A percentile compares a stretch with the other conserved stretches of the same genome.
Conservation (phyloP, 1,140 invertebrate genomes). For the Calephelis virginiensis region DNA sequence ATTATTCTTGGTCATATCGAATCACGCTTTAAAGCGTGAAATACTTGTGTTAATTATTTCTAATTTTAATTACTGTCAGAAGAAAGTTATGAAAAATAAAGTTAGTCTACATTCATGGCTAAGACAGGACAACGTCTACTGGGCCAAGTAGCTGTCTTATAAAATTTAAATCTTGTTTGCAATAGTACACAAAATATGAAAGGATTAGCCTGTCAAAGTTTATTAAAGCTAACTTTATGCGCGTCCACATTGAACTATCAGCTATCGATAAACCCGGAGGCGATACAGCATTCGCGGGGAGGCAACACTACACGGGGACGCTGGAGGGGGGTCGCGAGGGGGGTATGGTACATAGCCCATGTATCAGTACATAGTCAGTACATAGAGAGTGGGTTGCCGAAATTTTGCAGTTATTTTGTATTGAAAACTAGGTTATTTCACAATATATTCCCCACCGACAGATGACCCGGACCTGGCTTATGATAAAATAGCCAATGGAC, state of each 20-base stretch:
- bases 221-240: conserved; percentile 18
- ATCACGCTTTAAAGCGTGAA: too few species aligned
- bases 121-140: too few species aligned
- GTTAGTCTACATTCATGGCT: too few species aligned
- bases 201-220: not conserved
- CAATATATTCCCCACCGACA: conserved; percentile 64
- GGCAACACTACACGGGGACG: conserved; percentile 60
- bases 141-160: too few species aligned
- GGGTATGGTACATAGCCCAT: conserved; percentile 46
- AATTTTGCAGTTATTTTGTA: conserved; percentile 77
- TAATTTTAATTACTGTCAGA: too few species aligned
- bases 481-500: conserved; percentile 19
- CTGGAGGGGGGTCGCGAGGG: conserved; percentile 41
- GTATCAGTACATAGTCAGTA: conserved; percentile 62
- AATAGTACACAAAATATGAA: not conserved
- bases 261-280: conserved; percentile 43
- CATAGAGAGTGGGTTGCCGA: conserved; percentile 64
- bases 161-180: too few species aligned
- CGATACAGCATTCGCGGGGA: conserved; percentile 58
- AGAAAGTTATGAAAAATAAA: too few species aligned
- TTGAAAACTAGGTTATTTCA: conserved; percentile 74
- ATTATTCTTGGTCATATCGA: too few species aligned
- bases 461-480: conserved; percentile 39
- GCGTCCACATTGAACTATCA: conserved; percentile 45
- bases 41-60: too few species aligned